Conservation (phyloP, 2,888 invertebrate species). For the Sicus ferrugineus region DNA sequence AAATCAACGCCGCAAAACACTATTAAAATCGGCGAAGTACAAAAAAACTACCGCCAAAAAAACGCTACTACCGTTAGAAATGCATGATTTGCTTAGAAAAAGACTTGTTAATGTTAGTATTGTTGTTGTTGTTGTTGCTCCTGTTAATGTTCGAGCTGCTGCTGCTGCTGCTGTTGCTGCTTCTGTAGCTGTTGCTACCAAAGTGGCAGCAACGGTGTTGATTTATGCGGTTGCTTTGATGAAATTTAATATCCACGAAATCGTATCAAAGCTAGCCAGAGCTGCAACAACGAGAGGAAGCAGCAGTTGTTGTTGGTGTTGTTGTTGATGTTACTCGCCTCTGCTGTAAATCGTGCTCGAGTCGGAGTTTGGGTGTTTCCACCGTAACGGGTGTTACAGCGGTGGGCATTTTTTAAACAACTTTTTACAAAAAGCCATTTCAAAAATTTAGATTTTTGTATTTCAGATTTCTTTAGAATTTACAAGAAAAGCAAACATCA, state of each 20-base stretch:
- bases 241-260: slow-evolving; percentile 34
- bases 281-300: not conserved
- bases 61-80: slow-evolving; percentile 31
- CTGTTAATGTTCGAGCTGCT: slow-evolving; percentile 25
- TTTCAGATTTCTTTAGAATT: too few species aligned
- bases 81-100: slow-evolving; percentile 20
- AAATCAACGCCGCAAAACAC: not conserved
- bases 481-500: too few species aligned
- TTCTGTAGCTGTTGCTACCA: slow-evolving; percentile 23
- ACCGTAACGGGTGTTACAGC: too few species aligned
- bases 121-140: slow-evolving; percentile 34
- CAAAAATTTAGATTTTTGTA: too few species aligned
- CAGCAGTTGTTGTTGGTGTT: not conserved
- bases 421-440: too few species aligned
- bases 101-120: slow-evolving; percentile 29
- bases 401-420: too few species aligned
- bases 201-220: slow-evolving; percentile 29
- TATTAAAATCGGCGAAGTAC: not conserved
- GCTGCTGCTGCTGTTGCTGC: slow-evolving; percentile 19
- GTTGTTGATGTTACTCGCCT: not conserved
- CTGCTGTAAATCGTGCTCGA: slow-evolving; percentile 10
- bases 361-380: not conserved
- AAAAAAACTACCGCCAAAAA: not conserved
- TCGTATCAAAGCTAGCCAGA: not conserved
- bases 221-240: slow-evolving; percentile 38